These are phyloP conservation scores for Acanthisitta chloris DNA, from an alignment of 2,113 vertebrate genomes.

Conservation along the genomic window DNA sequence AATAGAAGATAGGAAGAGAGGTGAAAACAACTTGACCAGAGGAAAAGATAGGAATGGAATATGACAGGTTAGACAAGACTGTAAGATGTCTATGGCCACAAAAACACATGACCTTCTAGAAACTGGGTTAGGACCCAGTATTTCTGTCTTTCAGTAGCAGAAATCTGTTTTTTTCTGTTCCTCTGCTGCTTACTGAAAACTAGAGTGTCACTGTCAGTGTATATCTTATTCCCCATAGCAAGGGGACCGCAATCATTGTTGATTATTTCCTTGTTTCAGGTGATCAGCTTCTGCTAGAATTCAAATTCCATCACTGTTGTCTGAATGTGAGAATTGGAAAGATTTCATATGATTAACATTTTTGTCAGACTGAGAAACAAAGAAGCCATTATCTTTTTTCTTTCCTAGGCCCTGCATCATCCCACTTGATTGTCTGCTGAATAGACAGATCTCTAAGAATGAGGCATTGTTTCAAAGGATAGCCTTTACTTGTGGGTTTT, in stretches of 20 bases:
- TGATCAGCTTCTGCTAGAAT: background rate
- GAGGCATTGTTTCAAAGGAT: background rate
- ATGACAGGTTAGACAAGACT: background rate
- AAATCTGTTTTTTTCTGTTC: no score
- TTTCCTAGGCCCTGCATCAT: background rate
- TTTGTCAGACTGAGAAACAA: constrained; percentile 46
- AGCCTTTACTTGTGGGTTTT: background rate
- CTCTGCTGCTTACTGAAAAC: background rate
- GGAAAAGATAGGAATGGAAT: background rate
- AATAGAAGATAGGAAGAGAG: background rate
- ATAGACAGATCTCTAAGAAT: background rate
- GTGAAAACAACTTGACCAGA: background rate
- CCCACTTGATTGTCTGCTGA: background rate
- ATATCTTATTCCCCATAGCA: background rate
- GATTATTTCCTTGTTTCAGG: background rate
- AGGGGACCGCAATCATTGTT: background rate
- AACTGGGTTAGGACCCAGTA: background rate
- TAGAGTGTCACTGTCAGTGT: accelerated
- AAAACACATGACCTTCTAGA: background rate
- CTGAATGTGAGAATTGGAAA: background rate
- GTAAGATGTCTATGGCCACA: background rate
- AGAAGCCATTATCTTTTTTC: background rate
- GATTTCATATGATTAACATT: background rate
- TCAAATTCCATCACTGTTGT: background rate
- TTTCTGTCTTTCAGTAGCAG: background rate